Evolutionary conservation across 2,797 vertebrate species (phyloP).

Genomic region (Brachymystax lenok): DNA sequence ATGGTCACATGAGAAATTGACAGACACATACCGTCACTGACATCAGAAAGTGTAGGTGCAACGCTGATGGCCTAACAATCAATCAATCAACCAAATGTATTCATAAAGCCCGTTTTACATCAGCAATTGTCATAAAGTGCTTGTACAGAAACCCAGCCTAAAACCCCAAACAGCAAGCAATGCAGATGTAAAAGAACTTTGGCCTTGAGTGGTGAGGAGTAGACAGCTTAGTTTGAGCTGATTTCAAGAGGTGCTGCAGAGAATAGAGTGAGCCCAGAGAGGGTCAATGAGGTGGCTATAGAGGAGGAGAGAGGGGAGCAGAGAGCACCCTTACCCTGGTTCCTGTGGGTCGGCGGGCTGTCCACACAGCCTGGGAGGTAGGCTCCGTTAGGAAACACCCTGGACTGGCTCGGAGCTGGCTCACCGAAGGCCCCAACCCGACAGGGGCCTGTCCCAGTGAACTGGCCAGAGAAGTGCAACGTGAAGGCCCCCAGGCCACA

Average conservation of each 20-base stretch:
- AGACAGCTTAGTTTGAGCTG: background rate
- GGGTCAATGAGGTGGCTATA: background rate
- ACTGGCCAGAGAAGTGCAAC: conserved; percentile 94
- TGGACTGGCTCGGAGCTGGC: conserved; percentile 78
- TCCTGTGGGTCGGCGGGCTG: conserved; percentile 82
- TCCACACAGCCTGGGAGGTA: conserved; percentile 91
- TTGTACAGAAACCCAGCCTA: no score
- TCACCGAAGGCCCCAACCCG: conserved; percentile 89
- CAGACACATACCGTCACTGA: background rate
- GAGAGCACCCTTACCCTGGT: conserved; percentile 84
- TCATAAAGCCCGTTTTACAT: no score
- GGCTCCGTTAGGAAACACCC: conserved; percentile 87
- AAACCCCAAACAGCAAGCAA: no score
- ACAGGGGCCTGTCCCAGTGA: conserved; percentile 90
- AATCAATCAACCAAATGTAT: no score
- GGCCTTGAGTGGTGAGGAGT: background rate
- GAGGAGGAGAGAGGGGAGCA: background rate
- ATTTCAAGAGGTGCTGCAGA: background rate
- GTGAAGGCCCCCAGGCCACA: conserved; percentile 94
- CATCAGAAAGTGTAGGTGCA: no score
- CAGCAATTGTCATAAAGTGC: no score
- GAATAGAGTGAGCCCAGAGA: background rate
- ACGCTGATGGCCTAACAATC: no score
- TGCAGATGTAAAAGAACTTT: background rate
- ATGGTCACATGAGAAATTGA: background rate